These are phyloP conservation scores for Drosophila guanche DNA, from an alignment of 1,140 invertebrate species.

Conservation along the genomic window DNA sequence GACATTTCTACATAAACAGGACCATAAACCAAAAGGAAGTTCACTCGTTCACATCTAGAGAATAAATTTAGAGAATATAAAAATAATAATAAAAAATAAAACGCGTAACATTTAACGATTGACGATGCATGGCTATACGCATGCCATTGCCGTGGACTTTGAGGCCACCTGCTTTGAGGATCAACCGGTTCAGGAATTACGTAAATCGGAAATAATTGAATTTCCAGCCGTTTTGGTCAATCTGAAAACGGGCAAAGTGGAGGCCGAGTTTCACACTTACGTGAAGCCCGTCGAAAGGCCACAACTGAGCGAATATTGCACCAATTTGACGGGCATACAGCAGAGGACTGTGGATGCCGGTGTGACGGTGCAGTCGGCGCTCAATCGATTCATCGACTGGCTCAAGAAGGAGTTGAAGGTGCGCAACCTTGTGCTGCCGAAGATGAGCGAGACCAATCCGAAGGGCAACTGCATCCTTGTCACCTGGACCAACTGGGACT, in stretches of 20 bases:
- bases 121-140: conserved; percentile 71
- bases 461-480: conserved; percentile 83
- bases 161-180: conserved; percentile 85
- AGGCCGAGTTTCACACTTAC: conserved; percentile 88
- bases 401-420: conserved; percentile 77
- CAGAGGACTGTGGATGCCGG: conserved; percentile 84
- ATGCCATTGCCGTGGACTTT: conserved; percentile 84
- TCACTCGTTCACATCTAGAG: too few species aligned
- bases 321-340: conserved; percentile 86
- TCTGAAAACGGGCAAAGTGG: conserved; percentile 85
- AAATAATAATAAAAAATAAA: too few species aligned
- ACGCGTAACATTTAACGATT: conserved; percentile 60
- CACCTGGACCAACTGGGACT: conserved; percentile 85
- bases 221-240: conserved; percentile 90
- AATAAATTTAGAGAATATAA: too few species aligned
- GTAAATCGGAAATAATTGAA: conserved; percentile 85
- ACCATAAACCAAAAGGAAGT: too few species aligned
- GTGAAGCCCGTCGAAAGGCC: conserved; percentile 87
- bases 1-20: too few species aligned
- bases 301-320: conserved; percentile 87
- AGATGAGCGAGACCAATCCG: conserved; percentile 65
- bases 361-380: conserved; percentile 82
- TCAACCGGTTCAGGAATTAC: conserved; percentile 69
- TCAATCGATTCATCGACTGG: conserved; percentile 84
- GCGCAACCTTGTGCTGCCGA: conserved; percentile 77